phyloP scores from a whole-genome alignment of 2,797 vertebrate genomes.

The Enteromius viviparus region DNA sequence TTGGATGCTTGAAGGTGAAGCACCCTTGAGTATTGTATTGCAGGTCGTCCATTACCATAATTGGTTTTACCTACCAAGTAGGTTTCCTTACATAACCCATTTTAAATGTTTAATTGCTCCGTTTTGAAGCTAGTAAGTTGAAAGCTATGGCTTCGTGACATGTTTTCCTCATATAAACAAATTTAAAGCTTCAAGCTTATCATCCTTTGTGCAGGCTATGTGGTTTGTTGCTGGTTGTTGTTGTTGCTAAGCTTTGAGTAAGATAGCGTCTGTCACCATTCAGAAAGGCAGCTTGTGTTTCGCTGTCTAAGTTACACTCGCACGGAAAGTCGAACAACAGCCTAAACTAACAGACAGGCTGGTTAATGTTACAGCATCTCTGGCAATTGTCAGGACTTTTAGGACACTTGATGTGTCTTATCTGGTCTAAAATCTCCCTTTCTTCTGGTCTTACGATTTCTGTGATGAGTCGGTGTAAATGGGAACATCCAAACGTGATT shows the following conservation, averaged over 20 bases:
- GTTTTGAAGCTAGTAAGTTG: constrained; percentile 74
- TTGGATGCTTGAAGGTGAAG: constrained; percentile 73
- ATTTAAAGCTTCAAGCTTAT: constrained; percentile 64
- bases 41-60: constrained; percentile 82
- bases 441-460: constrained; percentile 22
- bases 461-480: not conserved
- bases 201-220: constrained; percentile 63
- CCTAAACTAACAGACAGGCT: constrained; percentile 62
- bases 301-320: constrained; percentile 76
- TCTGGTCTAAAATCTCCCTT: constrained; percentile 59
- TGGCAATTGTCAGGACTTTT: constrained; percentile 74
- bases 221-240: constrained; percentile 56
- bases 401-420: constrained; percentile 67
- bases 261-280: constrained; percentile 62
- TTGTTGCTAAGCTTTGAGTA: constrained; percentile 68
- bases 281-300: constrained; percentile 72
- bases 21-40: constrained; percentile 78
- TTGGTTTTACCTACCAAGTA: constrained; percentile 80
- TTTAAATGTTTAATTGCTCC: constrained; percentile 83
- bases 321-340: constrained; percentile 71
- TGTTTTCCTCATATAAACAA: constrained; percentile 67
- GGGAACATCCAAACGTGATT: not conserved
- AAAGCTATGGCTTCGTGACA: constrained; percentile 59
- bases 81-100: constrained; percentile 74
- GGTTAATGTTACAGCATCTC: constrained; percentile 79